phyloP scores from a whole-genome alignment of 2,113 vertebrate species.

The Erythrolamprus reginae region DNA sequence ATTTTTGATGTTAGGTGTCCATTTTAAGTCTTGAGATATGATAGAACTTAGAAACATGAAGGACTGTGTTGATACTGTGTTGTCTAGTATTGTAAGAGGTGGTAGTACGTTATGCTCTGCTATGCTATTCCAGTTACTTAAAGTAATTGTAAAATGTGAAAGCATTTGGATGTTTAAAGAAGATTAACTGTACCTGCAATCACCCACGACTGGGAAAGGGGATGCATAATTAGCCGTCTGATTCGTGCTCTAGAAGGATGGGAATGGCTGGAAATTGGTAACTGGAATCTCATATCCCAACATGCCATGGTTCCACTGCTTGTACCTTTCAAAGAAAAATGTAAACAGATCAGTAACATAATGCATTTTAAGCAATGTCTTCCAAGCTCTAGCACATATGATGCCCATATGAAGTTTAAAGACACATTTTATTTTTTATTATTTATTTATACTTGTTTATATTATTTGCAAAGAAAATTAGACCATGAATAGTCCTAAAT shows the following conservation, averaged over 20 bases:
- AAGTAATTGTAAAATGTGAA: background rate
- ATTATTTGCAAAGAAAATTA: background rate
- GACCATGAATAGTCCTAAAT: background rate
- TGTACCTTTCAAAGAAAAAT: conserved; percentile 75
- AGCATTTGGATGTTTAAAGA: background rate
- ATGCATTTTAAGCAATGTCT: background rate
- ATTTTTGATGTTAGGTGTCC: too few relatives aligned
- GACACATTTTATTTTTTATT: background rate
- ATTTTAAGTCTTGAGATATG: too few relatives aligned
- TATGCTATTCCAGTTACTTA: background rate
- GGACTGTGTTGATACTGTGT: too few relatives aligned
- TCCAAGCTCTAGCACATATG: background rate
- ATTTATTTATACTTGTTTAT: background rate
- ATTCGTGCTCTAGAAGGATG: conserved; percentile 91
- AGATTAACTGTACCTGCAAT: conserved; percentile 81
- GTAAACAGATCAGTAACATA: conserved; percentile 12
- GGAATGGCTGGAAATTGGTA: conserved; percentile 94
- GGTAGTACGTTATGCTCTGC: background rate
- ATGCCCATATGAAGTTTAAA: background rate
- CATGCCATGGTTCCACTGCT: conserved; percentile 98
- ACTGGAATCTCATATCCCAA: conserved; percentile 98
- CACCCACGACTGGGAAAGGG: conserved; percentile 92
- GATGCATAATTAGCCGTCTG: conserved; percentile 93
- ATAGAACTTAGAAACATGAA: too few relatives aligned
- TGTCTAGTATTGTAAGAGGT: too few relatives aligned